Conservation (phyloP, 2,888 invertebrate species). For the Plutella xylostella region DNA sequence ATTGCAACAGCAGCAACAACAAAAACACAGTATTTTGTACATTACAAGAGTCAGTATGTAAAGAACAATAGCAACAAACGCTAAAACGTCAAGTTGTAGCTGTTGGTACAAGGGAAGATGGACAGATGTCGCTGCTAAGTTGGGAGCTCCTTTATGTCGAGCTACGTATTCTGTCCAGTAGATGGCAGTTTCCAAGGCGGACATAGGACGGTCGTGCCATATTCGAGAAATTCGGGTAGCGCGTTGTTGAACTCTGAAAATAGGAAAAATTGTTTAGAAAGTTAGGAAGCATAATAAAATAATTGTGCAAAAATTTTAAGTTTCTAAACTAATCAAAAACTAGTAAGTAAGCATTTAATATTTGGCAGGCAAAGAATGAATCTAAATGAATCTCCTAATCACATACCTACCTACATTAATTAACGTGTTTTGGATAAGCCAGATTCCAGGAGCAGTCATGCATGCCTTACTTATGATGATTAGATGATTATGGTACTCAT, state of each 20-base stretch:
- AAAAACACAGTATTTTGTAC: constrained; percentile 39
- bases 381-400: too few relatives aligned
- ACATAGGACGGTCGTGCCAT: constrained; percentile 65
- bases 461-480: too few relatives aligned
- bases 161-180: constrained; percentile 72
- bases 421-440: too few relatives aligned
- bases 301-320: too few relatives aligned
- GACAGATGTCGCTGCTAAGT: constrained; percentile 43
- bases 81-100: constrained; percentile 50
- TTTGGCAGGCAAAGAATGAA: too few relatives aligned
- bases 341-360: too few relatives aligned
- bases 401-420: too few relatives aligned
- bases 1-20: constrained; percentile 47
- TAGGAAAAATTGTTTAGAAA: not conserved
- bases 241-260: constrained; percentile 45
- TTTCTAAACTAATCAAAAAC: too few relatives aligned
- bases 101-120: constrained; percentile 46
- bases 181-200: constrained; percentile 64
- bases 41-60: constrained; percentile 40
- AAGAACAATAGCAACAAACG: constrained; percentile 41
- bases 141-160: constrained; percentile 49
- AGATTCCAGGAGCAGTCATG: too few relatives aligned
- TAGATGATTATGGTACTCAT: not conserved
- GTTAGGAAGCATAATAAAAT: too few relatives aligned
- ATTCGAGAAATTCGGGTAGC: constrained; percentile 54